A percentile compares a stretch with the other conserved stretches of the same genome.
phyloP scores from a whole-genome alignment of 2,888 invertebrate genomes.

The Lottia gigantea region DNA sequence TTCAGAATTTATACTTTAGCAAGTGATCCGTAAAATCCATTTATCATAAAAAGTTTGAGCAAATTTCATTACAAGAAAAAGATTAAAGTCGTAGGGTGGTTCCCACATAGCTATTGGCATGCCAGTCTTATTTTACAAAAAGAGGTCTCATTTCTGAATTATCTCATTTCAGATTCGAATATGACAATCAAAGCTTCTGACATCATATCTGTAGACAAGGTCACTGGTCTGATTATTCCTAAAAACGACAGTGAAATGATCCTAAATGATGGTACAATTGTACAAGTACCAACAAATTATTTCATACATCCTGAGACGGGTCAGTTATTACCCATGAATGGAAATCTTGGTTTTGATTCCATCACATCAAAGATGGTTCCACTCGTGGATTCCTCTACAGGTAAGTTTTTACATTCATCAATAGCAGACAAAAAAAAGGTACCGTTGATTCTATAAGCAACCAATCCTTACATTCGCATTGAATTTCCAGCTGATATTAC shows the following conservation, averaged over 20 bases:
- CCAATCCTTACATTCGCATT: too few species aligned
- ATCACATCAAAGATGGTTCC: conserved; percentile 57
- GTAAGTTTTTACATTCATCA: conserved; percentile 32
- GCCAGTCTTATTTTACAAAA: too few species aligned
- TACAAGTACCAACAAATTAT: conserved; percentile 48
- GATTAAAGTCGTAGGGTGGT: conserved; percentile 58
- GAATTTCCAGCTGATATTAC: too few species aligned
- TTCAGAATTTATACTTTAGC: background rate
- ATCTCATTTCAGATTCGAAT: conserved; percentile 34
- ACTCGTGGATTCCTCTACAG: conserved; percentile 61
- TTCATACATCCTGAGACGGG: conserved; percentile 65
- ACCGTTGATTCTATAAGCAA: too few species aligned
- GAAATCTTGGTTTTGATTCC: conserved; percentile 62
- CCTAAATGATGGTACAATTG: conserved; percentile 45
- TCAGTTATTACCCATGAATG: conserved; percentile 58
- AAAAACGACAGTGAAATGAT: conserved; percentile 54
- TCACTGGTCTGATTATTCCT: conserved; percentile 58
- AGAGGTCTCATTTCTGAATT: background rate
- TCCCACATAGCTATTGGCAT: too few species aligned
- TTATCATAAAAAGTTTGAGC: too few species aligned
- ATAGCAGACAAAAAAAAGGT: too few species aligned
- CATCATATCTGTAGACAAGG: conserved; percentile 45
- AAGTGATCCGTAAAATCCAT: too few species aligned
- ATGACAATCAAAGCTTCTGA: conserved; percentile 40
- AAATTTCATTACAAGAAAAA: too few species aligned